Conservation (phyloP, 2,113 vertebrate species). For the Panthera leo region DNA sequence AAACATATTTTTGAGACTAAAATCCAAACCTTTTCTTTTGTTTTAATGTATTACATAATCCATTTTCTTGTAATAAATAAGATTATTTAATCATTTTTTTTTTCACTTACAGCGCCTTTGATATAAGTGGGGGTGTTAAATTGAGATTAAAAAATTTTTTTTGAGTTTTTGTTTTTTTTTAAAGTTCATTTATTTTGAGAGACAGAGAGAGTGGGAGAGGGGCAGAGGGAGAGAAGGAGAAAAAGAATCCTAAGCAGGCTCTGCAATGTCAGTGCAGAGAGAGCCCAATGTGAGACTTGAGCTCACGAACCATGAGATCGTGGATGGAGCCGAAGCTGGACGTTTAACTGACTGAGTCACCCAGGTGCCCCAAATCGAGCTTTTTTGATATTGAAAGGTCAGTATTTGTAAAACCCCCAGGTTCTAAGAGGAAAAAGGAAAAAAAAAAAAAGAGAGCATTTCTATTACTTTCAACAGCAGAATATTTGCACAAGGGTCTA, state of each 20-base stretch:
- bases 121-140: background rate
- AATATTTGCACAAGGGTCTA: background rate
- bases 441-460: background rate
- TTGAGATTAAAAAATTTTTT: background rate
- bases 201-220: no score
- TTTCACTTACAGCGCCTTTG: background rate
- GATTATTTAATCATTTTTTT: background rate
- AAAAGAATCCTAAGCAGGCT: no score
- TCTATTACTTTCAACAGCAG: background rate
- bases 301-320: no score
- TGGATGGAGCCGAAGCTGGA: no score
- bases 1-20: background rate
- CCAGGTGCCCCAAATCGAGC: background rate
- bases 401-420: background rate
- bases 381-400: background rate
- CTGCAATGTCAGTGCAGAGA: no score
- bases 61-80: background rate
- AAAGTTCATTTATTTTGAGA: no score
- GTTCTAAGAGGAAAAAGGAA: background rate
- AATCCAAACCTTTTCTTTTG: conserved; percentile 28
- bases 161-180: no score
- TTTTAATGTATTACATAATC: background rate
- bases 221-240: no score
- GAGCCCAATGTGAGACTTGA: no score
- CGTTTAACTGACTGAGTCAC: no score